Conservation (phyloP, 2,113 vertebrate genomes). For the Neogobius melanostomus region DNA sequence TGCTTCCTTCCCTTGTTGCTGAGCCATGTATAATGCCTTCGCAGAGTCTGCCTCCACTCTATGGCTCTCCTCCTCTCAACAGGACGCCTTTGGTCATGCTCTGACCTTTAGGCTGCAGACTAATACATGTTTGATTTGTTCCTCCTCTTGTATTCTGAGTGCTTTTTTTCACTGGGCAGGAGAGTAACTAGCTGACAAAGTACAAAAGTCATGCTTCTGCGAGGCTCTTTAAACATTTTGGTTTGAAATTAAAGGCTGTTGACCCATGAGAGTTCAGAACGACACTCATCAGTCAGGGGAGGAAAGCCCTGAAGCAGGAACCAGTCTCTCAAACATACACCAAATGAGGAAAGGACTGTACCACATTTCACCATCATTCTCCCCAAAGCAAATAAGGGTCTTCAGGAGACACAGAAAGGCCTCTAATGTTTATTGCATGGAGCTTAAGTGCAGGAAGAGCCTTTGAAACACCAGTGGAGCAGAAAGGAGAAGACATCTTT, state of each 20-base stretch:
- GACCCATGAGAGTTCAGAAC: constrained; percentile 44
- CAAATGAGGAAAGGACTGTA: constrained; percentile 22
- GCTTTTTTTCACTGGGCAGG: constrained; percentile 43
- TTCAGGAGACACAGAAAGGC: constrained; percentile 30
- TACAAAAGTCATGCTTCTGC: constrained; percentile 37
- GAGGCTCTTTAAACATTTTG: constrained; percentile 44
- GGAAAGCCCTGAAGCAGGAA: constrained; percentile 40
- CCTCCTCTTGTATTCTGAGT: constrained; percentile 62
- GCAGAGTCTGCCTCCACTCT: constrained; percentile 49
- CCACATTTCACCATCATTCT: constrained; percentile 25
- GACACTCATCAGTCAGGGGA: constrained; percentile 41
- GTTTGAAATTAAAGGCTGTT: constrained; percentile 24
- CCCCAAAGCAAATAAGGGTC: constrained; percentile 25
- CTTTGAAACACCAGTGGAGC: constrained; percentile 59
- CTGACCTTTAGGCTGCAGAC: constrained; percentile 62
- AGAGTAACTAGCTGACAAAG: constrained; percentile 21
- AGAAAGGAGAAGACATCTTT: constrained; percentile 63
- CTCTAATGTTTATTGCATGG: constrained; percentile 65
- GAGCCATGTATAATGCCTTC: constrained; percentile 69
- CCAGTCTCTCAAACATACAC: constrained; percentile 21
- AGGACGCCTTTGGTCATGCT: constrained; percentile 64
- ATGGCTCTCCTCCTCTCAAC: constrained; percentile 61
- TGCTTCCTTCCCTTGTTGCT: constrained; percentile 41
- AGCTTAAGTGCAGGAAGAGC: constrained; percentile 58
- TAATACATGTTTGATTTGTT: constrained; percentile 75